Conservation (phyloP, 2,797 vertebrate genomes). For the Thunnus albacares region DNA sequence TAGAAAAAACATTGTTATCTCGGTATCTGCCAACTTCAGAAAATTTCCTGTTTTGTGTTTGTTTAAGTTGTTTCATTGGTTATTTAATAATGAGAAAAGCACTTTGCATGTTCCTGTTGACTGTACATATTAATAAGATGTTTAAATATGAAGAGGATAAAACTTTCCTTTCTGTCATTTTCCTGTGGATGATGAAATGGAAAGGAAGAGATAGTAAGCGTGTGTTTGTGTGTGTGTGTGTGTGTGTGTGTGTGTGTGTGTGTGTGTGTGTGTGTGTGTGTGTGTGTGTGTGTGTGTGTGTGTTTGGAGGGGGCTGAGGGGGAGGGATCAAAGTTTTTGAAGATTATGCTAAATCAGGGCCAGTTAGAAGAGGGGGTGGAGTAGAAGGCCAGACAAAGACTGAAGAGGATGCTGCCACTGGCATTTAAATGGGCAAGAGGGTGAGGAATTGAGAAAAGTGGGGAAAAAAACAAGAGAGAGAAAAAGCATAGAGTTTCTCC, state of each 20-base stretch:
- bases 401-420: conserved; percentile 84
- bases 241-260: conserved; percentile 38
- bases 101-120: conserved; percentile 57
- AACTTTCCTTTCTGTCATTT: conserved; percentile 54
- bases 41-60: background rate
- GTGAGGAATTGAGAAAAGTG: conserved; percentile 42
- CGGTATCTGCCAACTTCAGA: background rate
- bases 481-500: conserved; percentile 84
- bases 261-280: conserved; percentile 31
- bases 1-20: conserved; percentile 62
- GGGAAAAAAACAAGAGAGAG: conserved; percentile 72
- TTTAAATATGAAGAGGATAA: conserved; percentile 67
- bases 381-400: conserved; percentile 87
- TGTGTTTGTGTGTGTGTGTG: conserved; percentile 10
- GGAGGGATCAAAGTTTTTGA: conserved; percentile 68
- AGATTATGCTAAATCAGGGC: conserved; percentile 81
- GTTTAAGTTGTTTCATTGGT: background rate
- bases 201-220: conserved; percentile 51
- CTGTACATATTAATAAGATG: conserved; percentile 75
- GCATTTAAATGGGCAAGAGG: conserved; percentile 84
- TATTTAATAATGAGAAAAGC: background rate
- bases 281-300: conserved; percentile 28
- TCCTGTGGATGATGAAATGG: conserved; percentile 45
- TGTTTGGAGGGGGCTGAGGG: conserved; percentile 37
- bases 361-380: conserved; percentile 79